Conservation (phyloP, 2,113 vertebrate species). For the Rhinopithecus roxellana region DNA sequence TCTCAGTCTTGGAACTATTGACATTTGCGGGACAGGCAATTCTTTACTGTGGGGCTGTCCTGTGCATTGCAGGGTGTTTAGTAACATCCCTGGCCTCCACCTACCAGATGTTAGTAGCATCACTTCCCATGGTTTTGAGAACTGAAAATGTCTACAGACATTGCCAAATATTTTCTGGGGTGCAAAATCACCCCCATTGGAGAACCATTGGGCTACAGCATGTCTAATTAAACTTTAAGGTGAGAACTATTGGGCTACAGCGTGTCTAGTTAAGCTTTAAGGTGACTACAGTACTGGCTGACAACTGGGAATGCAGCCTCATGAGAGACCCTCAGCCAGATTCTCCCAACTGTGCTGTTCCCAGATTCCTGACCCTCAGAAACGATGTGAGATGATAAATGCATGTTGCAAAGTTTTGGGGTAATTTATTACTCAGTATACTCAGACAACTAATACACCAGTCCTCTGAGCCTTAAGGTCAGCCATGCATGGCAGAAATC, state of each 20-base stretch:
- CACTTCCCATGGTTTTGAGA: background rate
- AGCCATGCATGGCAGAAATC: background rate
- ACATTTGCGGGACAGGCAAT: background rate
- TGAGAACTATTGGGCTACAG: background rate
- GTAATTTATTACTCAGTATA: background rate
- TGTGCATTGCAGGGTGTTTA: background rate
- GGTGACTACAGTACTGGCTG: background rate
- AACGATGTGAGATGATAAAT: background rate
- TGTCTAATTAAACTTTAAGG: background rate
- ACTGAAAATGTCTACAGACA: background rate
- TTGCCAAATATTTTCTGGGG: background rate
- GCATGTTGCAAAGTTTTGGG: background rate
- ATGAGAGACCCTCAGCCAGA: background rate
- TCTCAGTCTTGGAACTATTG: background rate
- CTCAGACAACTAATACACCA: background rate
- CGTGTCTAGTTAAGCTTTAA: background rate
- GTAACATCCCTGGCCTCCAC: background rate
- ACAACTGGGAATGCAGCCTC: background rate
- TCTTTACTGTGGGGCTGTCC: background rate
- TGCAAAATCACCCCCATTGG: background rate
- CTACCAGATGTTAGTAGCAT: background rate
- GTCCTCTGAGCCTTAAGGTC: background rate
- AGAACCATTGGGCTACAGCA: background rate
- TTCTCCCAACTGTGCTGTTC: background rate
- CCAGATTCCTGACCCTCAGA: background rate